phyloP scores from a whole-genome alignment of 1,140 invertebrate genomes.

The Drosophila obscura region DNA sequence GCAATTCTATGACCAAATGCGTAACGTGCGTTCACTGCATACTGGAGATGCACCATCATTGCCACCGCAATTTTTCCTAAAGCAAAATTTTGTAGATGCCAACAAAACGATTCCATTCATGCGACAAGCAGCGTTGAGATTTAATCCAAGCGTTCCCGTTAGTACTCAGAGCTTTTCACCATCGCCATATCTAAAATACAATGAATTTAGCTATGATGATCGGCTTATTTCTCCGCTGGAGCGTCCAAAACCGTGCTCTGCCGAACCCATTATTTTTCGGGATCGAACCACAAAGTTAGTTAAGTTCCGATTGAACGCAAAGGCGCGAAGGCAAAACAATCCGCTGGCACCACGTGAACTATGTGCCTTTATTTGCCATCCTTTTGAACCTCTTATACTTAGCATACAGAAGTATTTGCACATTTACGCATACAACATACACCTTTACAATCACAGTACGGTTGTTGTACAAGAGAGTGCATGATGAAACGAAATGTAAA shows the following conservation, averaged over 20 bases:
- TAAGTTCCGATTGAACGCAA: conserved; percentile 78
- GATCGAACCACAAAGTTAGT: conserved; percentile 85
- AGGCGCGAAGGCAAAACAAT: conserved; percentile 18
- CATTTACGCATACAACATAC: conserved; percentile 98
- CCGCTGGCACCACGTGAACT: conserved; percentile 85
- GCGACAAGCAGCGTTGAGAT: conserved; percentile 94
- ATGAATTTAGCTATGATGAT: conserved; percentile 97
- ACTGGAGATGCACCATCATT: conserved; percentile 95
- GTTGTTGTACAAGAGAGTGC: conserved; percentile 61
- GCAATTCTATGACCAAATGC: conserved; percentile 96
- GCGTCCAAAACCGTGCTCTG: conserved; percentile 95
- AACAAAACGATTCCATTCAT: conserved; percentile 92
- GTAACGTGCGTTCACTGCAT: conserved; percentile 92
- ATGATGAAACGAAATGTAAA: neutral
- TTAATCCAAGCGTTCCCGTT: conserved; percentile 96
- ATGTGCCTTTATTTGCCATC: conserved; percentile 99
- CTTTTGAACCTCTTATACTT: conserved; percentile 97
- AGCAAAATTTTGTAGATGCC: conserved; percentile 85
- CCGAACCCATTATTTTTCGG: conserved; percentile 92
- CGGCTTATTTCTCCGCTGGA: conserved; percentile 98
- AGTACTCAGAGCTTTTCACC: conserved; percentile 97
- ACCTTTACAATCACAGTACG: conserved; percentile 86
- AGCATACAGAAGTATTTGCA: conserved; percentile 97
- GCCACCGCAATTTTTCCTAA: conserved; percentile 91
- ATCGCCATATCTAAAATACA: conserved; percentile 96